A percentile compares a stretch with the other conserved stretches of the same genome.
These are phyloP conservation scores for Manis pentadactyla DNA, from an alignment of 2,797 vertebrate species.

Conservation along the genomic window DNA sequence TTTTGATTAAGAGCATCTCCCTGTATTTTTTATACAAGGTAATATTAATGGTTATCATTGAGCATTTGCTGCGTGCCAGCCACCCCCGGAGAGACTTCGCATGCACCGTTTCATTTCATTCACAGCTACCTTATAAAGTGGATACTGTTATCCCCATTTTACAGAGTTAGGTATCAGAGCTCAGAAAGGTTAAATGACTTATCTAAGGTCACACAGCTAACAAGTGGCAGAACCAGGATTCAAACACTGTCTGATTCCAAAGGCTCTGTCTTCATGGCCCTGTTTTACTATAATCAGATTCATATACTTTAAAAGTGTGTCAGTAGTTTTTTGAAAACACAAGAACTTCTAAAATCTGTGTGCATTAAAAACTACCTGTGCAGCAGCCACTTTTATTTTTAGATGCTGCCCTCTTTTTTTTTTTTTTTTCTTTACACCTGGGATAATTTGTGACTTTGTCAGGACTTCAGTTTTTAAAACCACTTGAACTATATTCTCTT, in stretches of 20 bases:
- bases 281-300: background rate
- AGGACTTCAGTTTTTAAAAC: conserved; percentile 36
- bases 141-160: background rate
- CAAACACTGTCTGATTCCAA: background rate
- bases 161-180: background rate
- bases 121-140: background rate
- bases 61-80: background rate
- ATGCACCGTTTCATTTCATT: background rate
- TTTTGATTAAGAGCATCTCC: background rate
- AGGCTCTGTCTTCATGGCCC: background rate
- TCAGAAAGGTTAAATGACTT: background rate
- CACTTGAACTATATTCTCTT: conserved; percentile 37
- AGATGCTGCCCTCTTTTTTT: conserved; percentile 51
- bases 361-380: background rate
- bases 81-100: background rate
- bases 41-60: fast-evolving
- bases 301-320: conserved; percentile 42
- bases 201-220: background rate
- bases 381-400: conserved; percentile 67
- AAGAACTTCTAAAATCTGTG: conserved; percentile 20
- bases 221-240: background rate
- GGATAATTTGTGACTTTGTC: conserved; percentile 64
- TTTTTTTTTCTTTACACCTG: background rate
- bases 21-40: background rate
- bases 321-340: background rate